Percentiles rank a stretch among this genome's conserved stretches.
These are phyloP conservation scores for Galerucella pusilla DNA, from an alignment of 2,888 invertebrate genomes.

Conservation along the genomic window DNA sequence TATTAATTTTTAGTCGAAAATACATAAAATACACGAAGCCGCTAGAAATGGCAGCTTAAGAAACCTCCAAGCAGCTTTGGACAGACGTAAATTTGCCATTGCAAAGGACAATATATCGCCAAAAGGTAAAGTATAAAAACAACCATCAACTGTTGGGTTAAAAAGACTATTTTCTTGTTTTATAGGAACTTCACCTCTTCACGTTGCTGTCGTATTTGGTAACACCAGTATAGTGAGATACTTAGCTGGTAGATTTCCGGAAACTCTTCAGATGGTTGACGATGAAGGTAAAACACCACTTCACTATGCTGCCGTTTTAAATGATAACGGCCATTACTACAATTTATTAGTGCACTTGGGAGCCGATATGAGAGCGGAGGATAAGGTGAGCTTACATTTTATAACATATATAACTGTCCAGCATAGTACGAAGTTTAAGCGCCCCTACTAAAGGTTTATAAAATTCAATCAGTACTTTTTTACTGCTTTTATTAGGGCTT, in stretches of 20 bases:
- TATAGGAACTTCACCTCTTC: conserved; percentile 83
- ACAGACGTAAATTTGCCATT: conserved; percentile 90
- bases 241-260: conserved; percentile 83
- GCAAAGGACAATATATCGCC: conserved; percentile 87
- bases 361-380: conserved; percentile 83
- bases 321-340: conserved; percentile 89
- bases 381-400: conserved; percentile 72
- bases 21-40: conserved; percentile 87
- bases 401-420: background rate
- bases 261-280: conserved; percentile 81
- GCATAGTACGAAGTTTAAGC: too few species aligned
- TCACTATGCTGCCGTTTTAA: conserved; percentile 87
- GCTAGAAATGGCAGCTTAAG: conserved; percentile 86
- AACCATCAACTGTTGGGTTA: background rate
- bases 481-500: too few species aligned
- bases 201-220: conserved; percentile 87
- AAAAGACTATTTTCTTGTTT: conserved; percentile 2
- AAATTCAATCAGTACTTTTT: too few species aligned
- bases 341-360: conserved; percentile 87
- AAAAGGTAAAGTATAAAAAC: conserved; percentile 59
- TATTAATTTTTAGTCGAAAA: conserved; percentile 76
- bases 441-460: too few species aligned
- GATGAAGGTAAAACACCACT: conserved; percentile 86
- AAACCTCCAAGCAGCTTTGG: conserved; percentile 85
- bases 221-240: conserved; percentile 83